phyloP scores from a whole-genome alignment of 2,113 vertebrate species.

The Onychostruthus taczanowskii region DNA sequence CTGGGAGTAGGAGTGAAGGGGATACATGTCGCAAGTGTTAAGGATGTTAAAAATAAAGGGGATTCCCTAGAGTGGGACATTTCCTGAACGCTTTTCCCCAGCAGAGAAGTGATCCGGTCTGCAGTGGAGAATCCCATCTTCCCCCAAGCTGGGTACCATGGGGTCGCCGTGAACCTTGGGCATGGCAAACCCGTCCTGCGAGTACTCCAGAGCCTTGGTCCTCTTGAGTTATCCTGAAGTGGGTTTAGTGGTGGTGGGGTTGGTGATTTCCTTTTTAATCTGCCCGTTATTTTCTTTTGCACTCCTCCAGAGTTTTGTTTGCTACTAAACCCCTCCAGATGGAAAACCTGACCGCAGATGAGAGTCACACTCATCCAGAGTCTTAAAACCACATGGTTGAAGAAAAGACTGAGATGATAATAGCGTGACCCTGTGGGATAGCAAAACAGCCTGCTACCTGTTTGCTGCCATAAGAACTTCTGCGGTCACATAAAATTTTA shows the following conservation, averaged over 20 bases:
- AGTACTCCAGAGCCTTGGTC: not conserved
- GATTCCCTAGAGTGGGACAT: not conserved
- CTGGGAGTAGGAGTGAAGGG: not conserved
- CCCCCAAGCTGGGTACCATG: no score
- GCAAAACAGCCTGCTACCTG: not conserved
- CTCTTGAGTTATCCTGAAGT: not conserved
- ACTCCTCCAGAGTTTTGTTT: not conserved
- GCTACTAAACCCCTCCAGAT: not conserved
- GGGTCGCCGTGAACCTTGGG: rapidly evolving
- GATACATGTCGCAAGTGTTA: rapidly evolving
- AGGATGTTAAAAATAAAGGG: not conserved
- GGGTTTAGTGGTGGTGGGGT: not conserved
- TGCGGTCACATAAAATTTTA: not conserved
- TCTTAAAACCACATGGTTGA: not conserved
- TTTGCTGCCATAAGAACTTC: not conserved
- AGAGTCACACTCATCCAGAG: not conserved
- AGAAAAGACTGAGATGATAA: not conserved
- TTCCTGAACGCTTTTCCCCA: rapidly evolving
- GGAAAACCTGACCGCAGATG: not conserved
- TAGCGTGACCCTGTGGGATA: rapidly evolving
- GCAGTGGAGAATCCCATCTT: not conserved
- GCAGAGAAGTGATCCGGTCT: rapidly evolving
- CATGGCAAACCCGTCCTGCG: not conserved
- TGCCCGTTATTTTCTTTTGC: not conserved
- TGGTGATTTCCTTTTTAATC: not conserved